Conservation (phyloP, 53 echinoderm and acorn worm species). For the Paracentrotus lividus region DNA sequence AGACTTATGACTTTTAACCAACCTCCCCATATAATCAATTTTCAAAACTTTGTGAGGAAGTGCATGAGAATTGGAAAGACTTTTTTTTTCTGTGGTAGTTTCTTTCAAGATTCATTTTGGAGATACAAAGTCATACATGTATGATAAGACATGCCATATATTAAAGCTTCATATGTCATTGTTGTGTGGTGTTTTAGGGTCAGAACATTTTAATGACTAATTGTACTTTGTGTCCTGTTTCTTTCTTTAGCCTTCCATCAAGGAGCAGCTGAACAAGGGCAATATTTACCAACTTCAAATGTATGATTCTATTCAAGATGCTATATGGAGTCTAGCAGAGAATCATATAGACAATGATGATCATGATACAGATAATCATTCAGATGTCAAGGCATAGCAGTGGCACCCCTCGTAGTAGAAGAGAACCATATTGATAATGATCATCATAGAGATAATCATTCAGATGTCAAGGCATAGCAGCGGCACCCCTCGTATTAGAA, state of each 20-base stretch:
- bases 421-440: not conserved
- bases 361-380: not conserved
- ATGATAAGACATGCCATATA: too few relatives aligned
- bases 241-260: constrained; percentile 44
- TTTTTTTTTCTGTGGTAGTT: too few relatives aligned
- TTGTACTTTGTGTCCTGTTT: not conserved
- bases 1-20: too few relatives aligned
- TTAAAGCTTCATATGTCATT: too few relatives aligned
- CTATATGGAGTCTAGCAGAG: constrained; percentile 40
- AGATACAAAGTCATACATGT: too few relatives aligned
- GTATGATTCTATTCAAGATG: constrained; percentile 25
- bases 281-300: constrained; percentile 45
- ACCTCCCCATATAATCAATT: too few relatives aligned
- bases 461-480: not conserved
- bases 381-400: not conserved
- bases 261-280: constrained; percentile 41
- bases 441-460: not conserved
- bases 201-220: too few relatives aligned
- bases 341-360: not conserved
- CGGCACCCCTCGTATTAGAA: not conserved
- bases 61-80: too few relatives aligned
- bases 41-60: too few relatives aligned
- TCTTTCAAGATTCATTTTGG: too few relatives aligned
- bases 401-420: not conserved
- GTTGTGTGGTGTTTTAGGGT: too few relatives aligned